Base-by-base conservation (phyloP, 2,888 invertebrate genomes). In the Galeruca laticollis region DNA sequence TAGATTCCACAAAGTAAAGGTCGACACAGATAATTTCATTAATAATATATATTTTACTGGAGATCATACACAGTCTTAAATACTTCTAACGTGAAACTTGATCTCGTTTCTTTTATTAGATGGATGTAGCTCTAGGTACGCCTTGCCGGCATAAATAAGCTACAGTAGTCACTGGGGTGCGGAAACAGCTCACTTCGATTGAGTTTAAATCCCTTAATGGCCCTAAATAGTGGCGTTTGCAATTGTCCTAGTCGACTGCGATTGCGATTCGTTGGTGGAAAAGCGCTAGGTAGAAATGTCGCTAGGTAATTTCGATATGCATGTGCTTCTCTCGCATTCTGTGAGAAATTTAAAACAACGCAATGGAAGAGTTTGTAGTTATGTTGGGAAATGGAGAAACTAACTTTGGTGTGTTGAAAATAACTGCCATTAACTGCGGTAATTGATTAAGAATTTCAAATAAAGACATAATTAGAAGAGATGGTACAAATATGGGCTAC, bases 151-250 rank as follows among this genome's bases (percentile, higher is more conserved):
- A 81, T 82, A 83, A 82, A 83, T 83, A 82, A 83, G 77, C 72
- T 73, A 20, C 60, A 80, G 78, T 78, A 80, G 78, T 78, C 82
- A 75, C 80, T 70, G 75, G 80, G 80, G 80, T 79, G 79, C 79
- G 78, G 78, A 78, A 52, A 76, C 78, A 76, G 80, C 79, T 81
- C 81, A 80, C 80, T 82, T 82, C 83, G 83, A 84, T 84, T 83
- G 84, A 83, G 83, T 82, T 78, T 81, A 82, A 84, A 79, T 84
- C 84, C 84, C 84, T 82, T 84, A 84, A 84, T 84, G 81, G 84
- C 83, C 82, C 83, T 84, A 83, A 84, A 84, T 82, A 62, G 57
- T 68, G 37, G 68, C 60, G 47, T 65, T 66, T 62, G 67, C 60
- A 60, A 67, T 70, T 70, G 70, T 70, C 59, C 62, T 60, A 79